Conservation (phyloP, 2,797 vertebrate genomes). For the Notoglanidium macrostoma region DNA sequence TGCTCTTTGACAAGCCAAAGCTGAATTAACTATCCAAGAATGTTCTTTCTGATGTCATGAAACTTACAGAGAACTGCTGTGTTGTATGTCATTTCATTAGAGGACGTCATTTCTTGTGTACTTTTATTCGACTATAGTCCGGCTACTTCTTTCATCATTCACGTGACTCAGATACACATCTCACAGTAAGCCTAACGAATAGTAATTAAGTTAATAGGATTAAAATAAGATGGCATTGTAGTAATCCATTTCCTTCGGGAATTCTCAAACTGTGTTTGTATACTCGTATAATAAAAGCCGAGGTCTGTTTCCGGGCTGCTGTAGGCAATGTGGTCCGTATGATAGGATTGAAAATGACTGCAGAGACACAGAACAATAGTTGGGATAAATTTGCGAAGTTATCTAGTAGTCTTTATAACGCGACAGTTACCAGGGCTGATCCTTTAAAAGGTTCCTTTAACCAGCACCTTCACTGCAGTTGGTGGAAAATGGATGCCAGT, state of each 20-base stretch:
- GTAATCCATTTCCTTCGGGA: not conserved
- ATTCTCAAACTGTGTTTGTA: not conserved
- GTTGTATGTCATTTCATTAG: not conserved
- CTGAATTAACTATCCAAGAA: constrained; percentile 33
- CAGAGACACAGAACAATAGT: not conserved
- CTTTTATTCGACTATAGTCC: not conserved
- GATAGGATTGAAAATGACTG: not conserved
- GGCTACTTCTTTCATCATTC: not conserved
- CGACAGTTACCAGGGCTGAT: not conserved
- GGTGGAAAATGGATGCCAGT: not conserved
- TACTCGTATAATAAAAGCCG: not conserved
- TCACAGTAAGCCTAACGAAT: not conserved
- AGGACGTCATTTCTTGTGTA: not conserved
- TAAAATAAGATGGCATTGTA: not conserved
- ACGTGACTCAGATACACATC: not conserved
- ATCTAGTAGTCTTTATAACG: not conserved
- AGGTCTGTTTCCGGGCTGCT: not conserved
- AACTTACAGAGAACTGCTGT: not conserved
- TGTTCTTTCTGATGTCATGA: constrained; percentile 12
- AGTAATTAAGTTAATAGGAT: not conserved
- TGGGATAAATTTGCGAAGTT: not conserved
- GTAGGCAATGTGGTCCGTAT: not conserved
- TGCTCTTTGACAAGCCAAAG: constrained; percentile 38
- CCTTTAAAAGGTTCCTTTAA: not conserved
- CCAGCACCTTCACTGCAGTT: not conserved